Conservation (phyloP, 2,113 vertebrate genomes). For the Archilochus colubris region DNA sequence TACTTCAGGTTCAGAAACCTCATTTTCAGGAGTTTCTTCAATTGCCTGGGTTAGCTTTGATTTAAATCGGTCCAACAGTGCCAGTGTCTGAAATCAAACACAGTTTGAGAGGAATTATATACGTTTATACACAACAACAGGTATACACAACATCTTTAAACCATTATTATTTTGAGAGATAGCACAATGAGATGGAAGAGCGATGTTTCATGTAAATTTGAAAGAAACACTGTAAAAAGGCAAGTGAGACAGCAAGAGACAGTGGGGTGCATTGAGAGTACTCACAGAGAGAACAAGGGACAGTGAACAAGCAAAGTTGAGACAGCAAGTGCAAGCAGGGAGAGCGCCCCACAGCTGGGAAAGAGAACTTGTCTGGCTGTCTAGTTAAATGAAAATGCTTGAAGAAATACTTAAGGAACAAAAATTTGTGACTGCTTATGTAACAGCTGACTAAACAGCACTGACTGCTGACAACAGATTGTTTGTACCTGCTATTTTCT, state of each 20-base stretch:
- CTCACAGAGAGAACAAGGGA: fast-evolving
- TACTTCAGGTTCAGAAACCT: conserved; percentile 82
- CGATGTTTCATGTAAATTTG: neutral
- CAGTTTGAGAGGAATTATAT: neutral
- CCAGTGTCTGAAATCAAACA: conserved; percentile 85
- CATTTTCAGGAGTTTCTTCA: conserved; percentile 84
- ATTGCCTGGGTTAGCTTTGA: conserved; percentile 92
- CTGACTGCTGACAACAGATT: neutral
- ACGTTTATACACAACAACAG: neutral
- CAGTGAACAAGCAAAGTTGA: fast-evolving
- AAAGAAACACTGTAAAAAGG: neutral
- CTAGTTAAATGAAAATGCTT: neutral
- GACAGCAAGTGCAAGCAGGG: neutral
- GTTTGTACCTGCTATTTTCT: neutral
- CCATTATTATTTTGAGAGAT: neutral
- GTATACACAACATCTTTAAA: neutral
- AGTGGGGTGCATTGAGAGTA: fast-evolving
- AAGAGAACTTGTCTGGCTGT: neutral
- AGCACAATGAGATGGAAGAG: neutral
- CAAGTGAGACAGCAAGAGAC: neutral
- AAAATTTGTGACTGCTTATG: neutral
- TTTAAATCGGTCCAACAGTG: conserved; percentile 89
- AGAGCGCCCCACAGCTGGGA: neutral
- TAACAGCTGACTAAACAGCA: neutral
- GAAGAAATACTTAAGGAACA: neutral